Conservation (phyloP, 1,140 invertebrate genomes). For the Mercenaria mercenaria region DNA sequence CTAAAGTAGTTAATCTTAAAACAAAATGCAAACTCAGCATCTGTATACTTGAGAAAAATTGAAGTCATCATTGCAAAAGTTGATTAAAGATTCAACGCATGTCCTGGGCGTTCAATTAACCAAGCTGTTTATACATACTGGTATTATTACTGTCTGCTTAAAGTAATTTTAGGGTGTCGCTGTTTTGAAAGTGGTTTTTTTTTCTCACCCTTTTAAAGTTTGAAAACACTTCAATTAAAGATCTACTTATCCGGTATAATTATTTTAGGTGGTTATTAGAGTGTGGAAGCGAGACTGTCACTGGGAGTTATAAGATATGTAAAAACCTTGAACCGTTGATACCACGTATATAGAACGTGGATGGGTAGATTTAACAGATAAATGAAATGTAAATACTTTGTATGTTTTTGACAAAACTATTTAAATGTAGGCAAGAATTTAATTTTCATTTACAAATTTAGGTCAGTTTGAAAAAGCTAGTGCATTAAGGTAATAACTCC, state of each 20-base stretch:
- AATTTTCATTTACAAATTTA: neutral
- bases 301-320: neutral
- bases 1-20: neutral
- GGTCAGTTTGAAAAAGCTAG: no score
- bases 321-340: neutral
- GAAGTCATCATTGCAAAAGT: neutral
- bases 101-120: neutral
- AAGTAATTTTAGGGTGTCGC: neutral
- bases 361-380: neutral
- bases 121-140: neutral
- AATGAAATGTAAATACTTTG: constrained; percentile 1
- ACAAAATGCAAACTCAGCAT: neutral
- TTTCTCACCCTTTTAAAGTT: neutral
- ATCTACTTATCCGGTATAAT: neutral
- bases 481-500: no score
- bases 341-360: neutral
- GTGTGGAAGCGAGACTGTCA: neutral
- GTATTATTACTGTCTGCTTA: neutral
- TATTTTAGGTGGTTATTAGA: neutral
- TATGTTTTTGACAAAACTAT: neutral
- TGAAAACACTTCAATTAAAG: neutral
- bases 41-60: neutral
- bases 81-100: neutral
- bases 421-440: neutral
- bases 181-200: no score